Percentiles rank a stretch among this genome's conserved stretches.
These are phyloP conservation scores for Nesospiza acunhae DNA, from an alignment of 2,113 vertebrate genomes.

Conservation along the genomic window DNA sequence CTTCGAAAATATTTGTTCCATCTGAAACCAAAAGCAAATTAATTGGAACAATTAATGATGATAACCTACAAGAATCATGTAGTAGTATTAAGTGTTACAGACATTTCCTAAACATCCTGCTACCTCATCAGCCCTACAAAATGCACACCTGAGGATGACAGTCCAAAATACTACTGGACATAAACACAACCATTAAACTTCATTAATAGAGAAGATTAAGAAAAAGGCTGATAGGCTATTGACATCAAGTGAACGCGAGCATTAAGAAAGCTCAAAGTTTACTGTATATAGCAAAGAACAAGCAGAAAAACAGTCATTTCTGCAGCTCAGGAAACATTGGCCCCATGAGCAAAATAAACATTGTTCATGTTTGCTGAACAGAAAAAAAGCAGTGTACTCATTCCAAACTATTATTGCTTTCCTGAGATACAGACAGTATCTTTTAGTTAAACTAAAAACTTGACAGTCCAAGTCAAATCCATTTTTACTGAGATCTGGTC, in stretches of 20 bases:
- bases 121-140: neutral
- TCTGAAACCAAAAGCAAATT: neutral
- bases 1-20: neutral
- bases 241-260: neutral
- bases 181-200: neutral
- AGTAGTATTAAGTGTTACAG: neutral
- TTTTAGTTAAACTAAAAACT: conserved; percentile 35
- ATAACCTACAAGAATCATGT: neutral
- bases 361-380: conserved; percentile 37
- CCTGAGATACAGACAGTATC: conserved; percentile 18
- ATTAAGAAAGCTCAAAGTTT: conserved; percentile 32
- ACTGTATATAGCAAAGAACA: neutral
- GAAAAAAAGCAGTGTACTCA: conserved; percentile 24
- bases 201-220: neutral
- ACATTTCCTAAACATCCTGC: neutral
- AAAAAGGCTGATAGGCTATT: neutral
- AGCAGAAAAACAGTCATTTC: neutral
- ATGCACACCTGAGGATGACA: neutral
- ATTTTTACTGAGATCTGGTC: conserved; percentile 19
- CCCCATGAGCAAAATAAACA: conserved; percentile 38
- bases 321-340: conserved; percentile 30
- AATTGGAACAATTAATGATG: conserved; percentile 3
- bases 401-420: neutral
- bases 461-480: conserved; percentile 16
- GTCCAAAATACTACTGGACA: neutral